phyloP scores from a whole-genome alignment of 1,140 invertebrate species.

The Cyrtorhinus lividipennis region DNA sequence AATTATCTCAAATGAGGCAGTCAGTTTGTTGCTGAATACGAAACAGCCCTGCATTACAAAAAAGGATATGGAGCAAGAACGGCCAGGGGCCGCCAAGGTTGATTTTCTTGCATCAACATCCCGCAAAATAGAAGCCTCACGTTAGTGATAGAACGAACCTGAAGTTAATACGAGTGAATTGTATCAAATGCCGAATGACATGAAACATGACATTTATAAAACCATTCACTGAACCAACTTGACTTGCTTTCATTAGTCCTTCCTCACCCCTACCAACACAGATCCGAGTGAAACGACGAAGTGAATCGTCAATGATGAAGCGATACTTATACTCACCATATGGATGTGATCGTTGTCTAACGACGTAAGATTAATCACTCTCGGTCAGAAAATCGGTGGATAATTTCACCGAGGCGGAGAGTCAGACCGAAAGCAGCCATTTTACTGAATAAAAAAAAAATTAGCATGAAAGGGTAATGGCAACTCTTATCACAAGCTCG shows the following conservation, averaged over 20 bases:
- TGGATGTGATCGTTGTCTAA: not conserved
- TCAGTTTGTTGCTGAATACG: not conserved
- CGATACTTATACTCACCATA: not conserved
- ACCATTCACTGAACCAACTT: not conserved
- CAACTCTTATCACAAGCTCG: no score
- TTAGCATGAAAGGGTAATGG: no score
- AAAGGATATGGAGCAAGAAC: not conserved
- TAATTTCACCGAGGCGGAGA: slow-evolving; percentile 16
- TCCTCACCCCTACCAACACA: not conserved
- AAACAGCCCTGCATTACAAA: not conserved
- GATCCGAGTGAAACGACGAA: not conserved
- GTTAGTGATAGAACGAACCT: not conserved
- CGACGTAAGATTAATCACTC: slow-evolving; percentile 2
- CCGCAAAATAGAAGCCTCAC: not conserved
- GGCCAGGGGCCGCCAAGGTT: not conserved
- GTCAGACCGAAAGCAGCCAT: slow-evolving; percentile 14
- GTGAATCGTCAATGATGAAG: not conserved
- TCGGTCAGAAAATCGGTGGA: slow-evolving; percentile 16
- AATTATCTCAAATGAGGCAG: not conserved
- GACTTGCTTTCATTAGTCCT: slow-evolving; percentile 3
- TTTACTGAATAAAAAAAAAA: no score
- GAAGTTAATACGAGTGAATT: no score
- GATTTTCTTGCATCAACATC: not conserved
- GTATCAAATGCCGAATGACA: no score
- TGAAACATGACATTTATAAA: not conserved